Percentiles rank a stretch among this genome's conserved stretches.
phyloP scores from a whole-genome alignment of 1,140 invertebrate species.

The Octopus sinensis region DNA sequence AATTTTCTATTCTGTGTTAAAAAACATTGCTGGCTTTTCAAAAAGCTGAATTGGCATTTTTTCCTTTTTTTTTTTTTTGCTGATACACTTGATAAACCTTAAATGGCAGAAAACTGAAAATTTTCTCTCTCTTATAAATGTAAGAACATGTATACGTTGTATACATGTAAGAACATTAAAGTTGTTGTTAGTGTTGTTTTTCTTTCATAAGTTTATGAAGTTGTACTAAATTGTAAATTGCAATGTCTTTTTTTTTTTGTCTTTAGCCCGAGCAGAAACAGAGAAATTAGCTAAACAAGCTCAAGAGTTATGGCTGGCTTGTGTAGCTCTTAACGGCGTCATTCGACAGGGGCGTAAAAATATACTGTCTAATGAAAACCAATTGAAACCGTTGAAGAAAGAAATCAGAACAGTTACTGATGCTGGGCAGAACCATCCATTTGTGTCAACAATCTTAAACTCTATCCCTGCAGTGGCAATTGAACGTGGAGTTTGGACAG shows the following conservation, averaged over 20 bases:
- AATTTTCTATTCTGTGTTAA: no score
- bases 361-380: constrained; percentile 39
- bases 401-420: constrained; percentile 69
- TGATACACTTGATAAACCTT: no score
- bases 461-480: constrained; percentile 75
- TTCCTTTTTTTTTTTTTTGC: no score
- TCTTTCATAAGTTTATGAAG: no score
- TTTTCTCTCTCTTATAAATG: no score
- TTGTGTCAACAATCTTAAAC: constrained; percentile 71
- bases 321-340: constrained; percentile 76
- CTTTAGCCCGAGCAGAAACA: constrained; percentile 72
- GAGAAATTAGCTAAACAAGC: constrained; percentile 77
- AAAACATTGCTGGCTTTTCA: no score
- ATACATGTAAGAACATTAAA: no score
- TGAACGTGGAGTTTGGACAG: constrained; percentile 79
- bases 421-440: constrained; percentile 57
- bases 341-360: constrained; percentile 65
- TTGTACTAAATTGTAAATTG: no score
- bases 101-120: no score
- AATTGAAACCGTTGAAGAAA: constrained; percentile 71
- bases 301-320: constrained; percentile 87
- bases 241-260: constrained; percentile 26
- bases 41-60: no score
- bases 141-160: no score
- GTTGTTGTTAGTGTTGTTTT: no score